These are phyloP conservation scores for Flexamia atlantica DNA, from an alignment of 2,888 invertebrate species.

Conservation along the genomic window DNA sequence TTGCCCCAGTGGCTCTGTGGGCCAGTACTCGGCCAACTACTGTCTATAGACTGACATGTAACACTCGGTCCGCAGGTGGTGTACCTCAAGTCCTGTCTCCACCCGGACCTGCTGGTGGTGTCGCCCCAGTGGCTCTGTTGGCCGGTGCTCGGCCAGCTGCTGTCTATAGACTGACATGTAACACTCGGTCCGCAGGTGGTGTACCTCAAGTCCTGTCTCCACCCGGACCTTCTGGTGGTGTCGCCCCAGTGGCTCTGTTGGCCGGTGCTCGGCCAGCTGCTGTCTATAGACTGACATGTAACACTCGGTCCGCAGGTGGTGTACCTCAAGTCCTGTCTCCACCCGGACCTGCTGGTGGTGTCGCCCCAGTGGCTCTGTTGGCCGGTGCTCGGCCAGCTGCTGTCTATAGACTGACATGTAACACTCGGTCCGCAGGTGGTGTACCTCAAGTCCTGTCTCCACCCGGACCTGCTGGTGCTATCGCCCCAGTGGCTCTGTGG, in stretches of 20 bases:
- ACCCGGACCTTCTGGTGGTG: constrained; percentile 81
- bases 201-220: constrained; percentile 77
- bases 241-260: constrained; percentile 83
- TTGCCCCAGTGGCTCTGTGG: constrained; percentile 83
- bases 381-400: constrained; percentile 82
- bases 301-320: constrained; percentile 78
- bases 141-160: no score
- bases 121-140: constrained; percentile 83
- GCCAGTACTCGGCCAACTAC: no score
- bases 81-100: constrained; percentile 77
- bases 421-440: constrained; percentile 75
- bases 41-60: no score
- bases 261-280: no score
- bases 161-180: no score
- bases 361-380: constrained; percentile 83
- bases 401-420: constrained; percentile 79
- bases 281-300: no score
- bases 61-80: constrained; percentile 79
- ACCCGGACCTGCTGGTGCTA: constrained; percentile 81
- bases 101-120: constrained; percentile 81
- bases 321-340: constrained; percentile 77
- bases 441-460: constrained; percentile 77
- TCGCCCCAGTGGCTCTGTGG: constrained; percentile 83
- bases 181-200: constrained; percentile 79
- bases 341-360: constrained; percentile 81